A percentile compares a stretch with the other conserved stretches of the same genome.
These are phyloP conservation scores for Dasypogon diadema DNA, from an alignment of 2,888 invertebrate species.

Conservation along the genomic window DNA sequence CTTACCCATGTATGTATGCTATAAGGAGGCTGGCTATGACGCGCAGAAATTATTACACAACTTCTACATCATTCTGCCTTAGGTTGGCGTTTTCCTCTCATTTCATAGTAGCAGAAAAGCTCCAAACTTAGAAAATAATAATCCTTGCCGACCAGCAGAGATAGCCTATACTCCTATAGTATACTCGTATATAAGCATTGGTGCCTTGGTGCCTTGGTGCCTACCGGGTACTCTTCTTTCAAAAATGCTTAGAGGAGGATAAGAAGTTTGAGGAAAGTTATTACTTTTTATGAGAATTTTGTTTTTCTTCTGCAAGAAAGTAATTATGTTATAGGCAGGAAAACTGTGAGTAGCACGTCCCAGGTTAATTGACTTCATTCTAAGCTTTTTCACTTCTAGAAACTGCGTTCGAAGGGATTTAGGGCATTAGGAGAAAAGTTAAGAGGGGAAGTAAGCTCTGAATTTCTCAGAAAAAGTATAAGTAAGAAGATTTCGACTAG, in stretches of 20 bases:
- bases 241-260: conserved; percentile 15
- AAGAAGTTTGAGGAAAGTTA: conserved; percentile 35
- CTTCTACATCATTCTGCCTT: conserved; percentile 38
- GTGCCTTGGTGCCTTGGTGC: background rate
- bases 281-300: conserved; percentile 49
- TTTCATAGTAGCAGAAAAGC: background rate
- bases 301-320: conserved; percentile 13
- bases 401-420: conserved; percentile 29
- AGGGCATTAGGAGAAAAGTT: background rate
- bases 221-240: no score
- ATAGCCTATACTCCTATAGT: no score
- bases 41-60: conserved; percentile 28
- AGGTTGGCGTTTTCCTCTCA: conserved; percentile 18
- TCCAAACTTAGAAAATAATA: conserved; percentile 1
- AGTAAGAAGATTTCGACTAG: no score
- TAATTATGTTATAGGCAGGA: conserved; percentile 41
- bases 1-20: conserved; percentile 23
- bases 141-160: conserved; percentile 5
- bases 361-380: conserved; percentile 43
- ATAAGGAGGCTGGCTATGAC: background rate
- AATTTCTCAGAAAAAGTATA: no score
- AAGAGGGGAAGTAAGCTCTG: no score
- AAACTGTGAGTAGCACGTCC: conserved; percentile 15
- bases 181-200: background rate
- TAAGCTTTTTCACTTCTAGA: background rate